Percentiles rank a stretch among this genome's conserved stretches.
Conservation (phyloP, 2,888 invertebrate genomes). For the Eupithecia insigniata region DNA sequence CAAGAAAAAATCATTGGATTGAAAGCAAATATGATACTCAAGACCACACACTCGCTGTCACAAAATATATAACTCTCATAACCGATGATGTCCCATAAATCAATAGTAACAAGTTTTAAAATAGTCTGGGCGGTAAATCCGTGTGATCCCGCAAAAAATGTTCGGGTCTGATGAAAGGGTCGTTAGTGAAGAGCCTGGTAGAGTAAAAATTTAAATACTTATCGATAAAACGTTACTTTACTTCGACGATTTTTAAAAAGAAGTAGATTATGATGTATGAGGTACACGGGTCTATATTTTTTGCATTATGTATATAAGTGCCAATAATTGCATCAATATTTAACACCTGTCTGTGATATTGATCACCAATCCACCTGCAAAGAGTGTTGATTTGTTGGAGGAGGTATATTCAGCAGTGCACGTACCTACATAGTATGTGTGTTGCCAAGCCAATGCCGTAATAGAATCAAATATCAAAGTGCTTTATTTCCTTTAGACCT, state of each 20-base stretch:
- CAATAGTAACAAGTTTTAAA: slow-evolving; percentile 30
- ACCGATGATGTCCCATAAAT: slow-evolving; percentile 29
- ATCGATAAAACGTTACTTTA: not conserved
- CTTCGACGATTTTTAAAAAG: not conserved
- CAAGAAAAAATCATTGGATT: slow-evolving; percentile 6
- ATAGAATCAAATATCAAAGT: too few relatives aligned
- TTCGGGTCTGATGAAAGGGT: slow-evolving; percentile 45
- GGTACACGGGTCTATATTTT: not conserved
- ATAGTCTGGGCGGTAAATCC: slow-evolving; percentile 37
- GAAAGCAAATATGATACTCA: slow-evolving; percentile 17
- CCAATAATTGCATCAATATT: not conserved
- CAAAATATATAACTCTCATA: slow-evolving; percentile 23
- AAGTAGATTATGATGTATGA: not conserved
- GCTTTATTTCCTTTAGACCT: too few relatives aligned
- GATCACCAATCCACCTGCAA: too few relatives aligned
- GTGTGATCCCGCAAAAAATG: slow-evolving; percentile 49
- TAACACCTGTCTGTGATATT: not conserved
- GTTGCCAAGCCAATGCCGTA: too few relatives aligned
- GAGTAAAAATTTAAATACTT: not conserved
- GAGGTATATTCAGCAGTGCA: too few relatives aligned
- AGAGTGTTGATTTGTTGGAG: too few relatives aligned
- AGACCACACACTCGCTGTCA: slow-evolving; percentile 29
- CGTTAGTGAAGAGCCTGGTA: slow-evolving; percentile 36
- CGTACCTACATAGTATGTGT: too few relatives aligned
- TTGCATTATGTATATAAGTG: not conserved